Conservation (phyloP, 1,140 invertebrate species). For the Diorhabda carinulata region DNA sequence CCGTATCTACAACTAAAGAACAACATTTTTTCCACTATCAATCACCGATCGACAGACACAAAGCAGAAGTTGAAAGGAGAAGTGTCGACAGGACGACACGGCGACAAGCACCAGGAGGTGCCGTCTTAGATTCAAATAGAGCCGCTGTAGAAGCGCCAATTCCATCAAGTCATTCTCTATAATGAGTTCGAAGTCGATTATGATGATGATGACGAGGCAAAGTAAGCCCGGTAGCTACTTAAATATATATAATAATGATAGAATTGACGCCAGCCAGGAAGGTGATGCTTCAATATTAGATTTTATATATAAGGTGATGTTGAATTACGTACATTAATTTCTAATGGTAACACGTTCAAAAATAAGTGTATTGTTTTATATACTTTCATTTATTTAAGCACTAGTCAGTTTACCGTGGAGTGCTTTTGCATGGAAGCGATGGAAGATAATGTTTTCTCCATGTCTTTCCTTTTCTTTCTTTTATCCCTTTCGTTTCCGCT, state of each 20-base stretch:
- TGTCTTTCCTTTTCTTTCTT: too few species aligned
- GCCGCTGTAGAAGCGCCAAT: background rate
- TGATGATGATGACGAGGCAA: background rate
- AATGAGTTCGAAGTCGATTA: background rate
- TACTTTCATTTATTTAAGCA: too few species aligned
- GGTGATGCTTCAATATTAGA: background rate
- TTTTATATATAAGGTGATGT: background rate
- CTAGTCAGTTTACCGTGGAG: too few species aligned
- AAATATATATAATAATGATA: constrained; percentile 1
- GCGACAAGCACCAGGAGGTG: background rate
- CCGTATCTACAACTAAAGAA: background rate
- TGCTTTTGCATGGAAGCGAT: too few species aligned
- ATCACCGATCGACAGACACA: background rate
- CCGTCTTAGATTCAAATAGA: background rate
- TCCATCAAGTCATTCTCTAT: background rate
- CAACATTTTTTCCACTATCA: constrained; percentile 2
- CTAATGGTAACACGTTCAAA: too few species aligned
- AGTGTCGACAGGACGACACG: background rate
- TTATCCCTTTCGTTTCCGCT: too few species aligned
- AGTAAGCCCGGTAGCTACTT: background rate
- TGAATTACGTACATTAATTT: too few species aligned
- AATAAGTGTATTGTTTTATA: too few species aligned
- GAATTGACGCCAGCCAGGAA: constrained; percentile 1
- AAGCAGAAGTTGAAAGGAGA: constrained; percentile 2
- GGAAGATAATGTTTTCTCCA: too few species aligned